These are phyloP conservation scores for Dromius quadrimaculatus DNA, from an alignment of 2,888 invertebrate genomes.

Conservation along the genomic window DNA sequence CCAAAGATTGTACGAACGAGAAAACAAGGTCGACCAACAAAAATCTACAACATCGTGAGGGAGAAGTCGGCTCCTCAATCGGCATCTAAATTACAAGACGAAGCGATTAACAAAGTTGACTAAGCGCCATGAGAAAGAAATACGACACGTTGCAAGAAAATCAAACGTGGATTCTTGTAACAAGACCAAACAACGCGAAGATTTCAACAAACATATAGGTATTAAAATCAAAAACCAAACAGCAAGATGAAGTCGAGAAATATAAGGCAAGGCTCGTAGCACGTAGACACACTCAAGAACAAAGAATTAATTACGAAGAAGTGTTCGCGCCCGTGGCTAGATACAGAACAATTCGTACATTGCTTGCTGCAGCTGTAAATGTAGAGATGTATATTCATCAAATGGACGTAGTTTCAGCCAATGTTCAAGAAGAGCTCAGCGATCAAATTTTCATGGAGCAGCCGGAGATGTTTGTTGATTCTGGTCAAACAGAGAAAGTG, in stretches of 20 bases:
- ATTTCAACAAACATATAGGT: constrained; percentile 54
- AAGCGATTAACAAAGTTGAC: constrained; percentile 49
- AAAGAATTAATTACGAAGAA: constrained; percentile 55
- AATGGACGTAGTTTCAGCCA: constrained; percentile 55
- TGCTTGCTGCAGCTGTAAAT: constrained; percentile 54
- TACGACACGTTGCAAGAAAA: constrained; percentile 54
- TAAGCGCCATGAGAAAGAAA: constrained; percentile 54
- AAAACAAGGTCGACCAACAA: constrained; percentile 28
- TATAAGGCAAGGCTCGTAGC: constrained; percentile 56
- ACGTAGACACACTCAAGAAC: constrained; percentile 53
- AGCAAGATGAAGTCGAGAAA: constrained; percentile 51
- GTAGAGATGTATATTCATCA: constrained; percentile 56
- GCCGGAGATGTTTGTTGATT: constrained; percentile 53
- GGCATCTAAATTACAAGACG: constrained; percentile 41
- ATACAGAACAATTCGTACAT: constrained; percentile 54
- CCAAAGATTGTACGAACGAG: constrained; percentile 16
- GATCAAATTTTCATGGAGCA: constrained; percentile 55
- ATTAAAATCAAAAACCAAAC: constrained; percentile 53
- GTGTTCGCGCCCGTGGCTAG: constrained; percentile 55
- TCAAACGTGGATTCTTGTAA: constrained; percentile 54
- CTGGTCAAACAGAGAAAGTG: constrained; percentile 50
- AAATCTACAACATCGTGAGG: not conserved
- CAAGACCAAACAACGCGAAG: constrained; percentile 47
- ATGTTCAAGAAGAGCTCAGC: constrained; percentile 54
- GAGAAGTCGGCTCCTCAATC: constrained; percentile 27